A percentile compares a stretch with the other conserved stretches of the same genome.
Conservation (phyloP, 64 coral and sea anemone genomes). For the Porites australiensis region DNA sequence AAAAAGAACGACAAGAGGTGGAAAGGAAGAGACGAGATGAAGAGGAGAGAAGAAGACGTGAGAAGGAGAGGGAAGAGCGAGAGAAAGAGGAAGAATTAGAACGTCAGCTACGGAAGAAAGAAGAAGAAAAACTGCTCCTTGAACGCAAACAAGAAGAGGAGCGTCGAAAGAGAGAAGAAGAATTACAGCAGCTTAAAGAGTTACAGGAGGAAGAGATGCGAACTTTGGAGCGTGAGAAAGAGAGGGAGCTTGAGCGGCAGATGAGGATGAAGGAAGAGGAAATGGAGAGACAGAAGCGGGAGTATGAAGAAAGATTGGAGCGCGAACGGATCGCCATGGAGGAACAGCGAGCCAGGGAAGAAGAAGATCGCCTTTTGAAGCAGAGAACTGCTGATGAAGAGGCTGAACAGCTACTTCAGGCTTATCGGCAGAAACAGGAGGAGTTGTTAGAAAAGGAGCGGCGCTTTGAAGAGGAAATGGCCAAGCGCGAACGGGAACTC, state of each 20-base stretch:
- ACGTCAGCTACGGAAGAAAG: conserved; percentile 78
- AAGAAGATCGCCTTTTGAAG: conserved; percentile 56
- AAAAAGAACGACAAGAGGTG: conserved; percentile 28
- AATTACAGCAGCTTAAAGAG: conserved; percentile 59
- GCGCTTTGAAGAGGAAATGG: conserved; percentile 94
- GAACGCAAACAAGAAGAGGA: conserved; percentile 74
- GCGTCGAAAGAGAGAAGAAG: conserved; percentile 77
- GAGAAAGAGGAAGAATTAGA: conserved; percentile 90
- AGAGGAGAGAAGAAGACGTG: conserved; percentile 52
- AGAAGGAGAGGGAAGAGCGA: conserved; percentile 78
- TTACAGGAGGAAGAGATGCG: conserved; percentile 45
- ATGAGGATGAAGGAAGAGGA: conserved; percentile 59
- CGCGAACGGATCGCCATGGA: conserved; percentile 28
- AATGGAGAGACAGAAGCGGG: conserved; percentile 32
- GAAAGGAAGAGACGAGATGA: conserved; percentile 46
- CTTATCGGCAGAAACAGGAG: conserved; percentile 90
- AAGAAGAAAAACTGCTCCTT: conserved; percentile 64
- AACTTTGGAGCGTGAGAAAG: conserved; percentile 63
- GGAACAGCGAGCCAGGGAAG: conserved; percentile 52
- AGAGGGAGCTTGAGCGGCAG: conserved; percentile 68
- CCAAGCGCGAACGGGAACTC: conserved; percentile 74
- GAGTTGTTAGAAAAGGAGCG: conserved; percentile 89
- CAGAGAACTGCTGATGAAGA: conserved; percentile 81
- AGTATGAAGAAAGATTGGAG: conserved; percentile 40
- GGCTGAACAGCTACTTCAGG: conserved; percentile 84